Percentiles rank a stretch among this genome's conserved stretches.
Conservation (phyloP, 1,140 invertebrate species). For the Coboldia fuscipes region DNA sequence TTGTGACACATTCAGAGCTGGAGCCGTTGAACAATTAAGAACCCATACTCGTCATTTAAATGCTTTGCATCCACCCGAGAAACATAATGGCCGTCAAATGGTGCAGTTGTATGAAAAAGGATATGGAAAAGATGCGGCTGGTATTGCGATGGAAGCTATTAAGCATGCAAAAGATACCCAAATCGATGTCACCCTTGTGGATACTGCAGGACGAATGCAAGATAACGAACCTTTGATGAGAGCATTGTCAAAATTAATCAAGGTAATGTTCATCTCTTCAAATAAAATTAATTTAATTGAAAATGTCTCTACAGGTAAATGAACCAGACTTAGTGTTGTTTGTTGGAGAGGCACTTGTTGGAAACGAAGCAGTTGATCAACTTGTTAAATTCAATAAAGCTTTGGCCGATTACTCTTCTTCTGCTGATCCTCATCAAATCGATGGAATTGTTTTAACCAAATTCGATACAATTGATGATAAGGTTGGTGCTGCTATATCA, state of each 20-base stretch:
- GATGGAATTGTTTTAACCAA: conserved; percentile 97
- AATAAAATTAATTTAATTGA: not conserved
- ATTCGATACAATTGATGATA: conserved; percentile 99
- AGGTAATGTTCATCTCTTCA: conserved; percentile 17
- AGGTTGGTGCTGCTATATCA: conserved; percentile 97
- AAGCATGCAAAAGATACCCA: conserved; percentile 58
- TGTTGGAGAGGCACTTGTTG: conserved; percentile 96
- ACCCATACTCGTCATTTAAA: conserved; percentile 91
- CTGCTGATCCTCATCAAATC: conserved; percentile 72
- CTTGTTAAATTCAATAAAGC: conserved; percentile 97
- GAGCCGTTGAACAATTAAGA: conserved; percentile 93
- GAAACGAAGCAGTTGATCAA: conserved; percentile 99
- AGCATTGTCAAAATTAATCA: conserved; percentile 78
- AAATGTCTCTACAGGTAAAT: conserved; percentile 35
- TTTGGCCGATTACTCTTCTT: conserved; percentile 67
- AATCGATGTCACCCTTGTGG: conserved; percentile 84
- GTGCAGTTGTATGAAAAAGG: conserved; percentile 95
- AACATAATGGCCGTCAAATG: conserved; percentile 47
- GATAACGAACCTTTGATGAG: conserved; percentile 98
- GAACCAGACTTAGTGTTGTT: conserved; percentile 95
- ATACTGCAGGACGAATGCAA: conserved; percentile 98
- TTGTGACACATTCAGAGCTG: conserved; percentile 97
- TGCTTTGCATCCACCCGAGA: conserved; percentile 68
- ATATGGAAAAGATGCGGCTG: conserved; percentile 95
- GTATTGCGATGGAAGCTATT: conserved; percentile 94